phyloP scores from a whole-genome alignment of 2,113 vertebrate genomes.

The Geococcyx californianus region DNA sequence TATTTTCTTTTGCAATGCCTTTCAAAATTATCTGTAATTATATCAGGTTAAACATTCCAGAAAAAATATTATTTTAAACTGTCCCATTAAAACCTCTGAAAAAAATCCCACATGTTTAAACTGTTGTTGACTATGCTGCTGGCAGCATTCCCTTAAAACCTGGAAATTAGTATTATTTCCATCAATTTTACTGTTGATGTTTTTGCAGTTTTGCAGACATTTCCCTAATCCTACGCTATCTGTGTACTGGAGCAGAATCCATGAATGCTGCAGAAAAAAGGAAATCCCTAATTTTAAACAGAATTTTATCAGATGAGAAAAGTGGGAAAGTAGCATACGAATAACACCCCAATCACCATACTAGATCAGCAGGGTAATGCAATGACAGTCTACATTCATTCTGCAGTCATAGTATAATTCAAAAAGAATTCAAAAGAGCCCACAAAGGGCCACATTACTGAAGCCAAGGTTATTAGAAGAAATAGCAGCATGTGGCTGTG shows the following conservation, averaged over 20 bases:
- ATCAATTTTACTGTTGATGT: background rate
- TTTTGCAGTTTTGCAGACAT: background rate
- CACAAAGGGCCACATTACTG: background rate
- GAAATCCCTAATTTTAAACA: background rate
- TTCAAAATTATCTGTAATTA: background rate
- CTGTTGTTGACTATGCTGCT: background rate
- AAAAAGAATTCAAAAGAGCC: background rate
- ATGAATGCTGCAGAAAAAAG: background rate
- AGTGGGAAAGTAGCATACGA: background rate
- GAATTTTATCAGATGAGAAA: background rate
- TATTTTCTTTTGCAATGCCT: background rate
- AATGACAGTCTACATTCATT: background rate
- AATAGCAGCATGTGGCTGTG: constrained; percentile 22
- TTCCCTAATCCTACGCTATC: background rate
- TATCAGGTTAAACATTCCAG: background rate
- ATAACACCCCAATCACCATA: background rate
- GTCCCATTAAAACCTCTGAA: background rate
- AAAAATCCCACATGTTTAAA: background rate
- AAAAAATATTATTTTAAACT: background rate
- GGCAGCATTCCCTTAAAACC: background rate
- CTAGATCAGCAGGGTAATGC: background rate
- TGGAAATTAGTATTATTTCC: background rate
- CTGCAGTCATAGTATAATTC: background rate
- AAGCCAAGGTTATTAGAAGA: constrained; percentile 45
- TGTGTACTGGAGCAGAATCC: background rate